Evolutionary conservation across 2,888 invertebrate genomes (phyloP), one percentile per base, ranked within the genome.

Genomic region (Dilophus febrilis): DNA sequence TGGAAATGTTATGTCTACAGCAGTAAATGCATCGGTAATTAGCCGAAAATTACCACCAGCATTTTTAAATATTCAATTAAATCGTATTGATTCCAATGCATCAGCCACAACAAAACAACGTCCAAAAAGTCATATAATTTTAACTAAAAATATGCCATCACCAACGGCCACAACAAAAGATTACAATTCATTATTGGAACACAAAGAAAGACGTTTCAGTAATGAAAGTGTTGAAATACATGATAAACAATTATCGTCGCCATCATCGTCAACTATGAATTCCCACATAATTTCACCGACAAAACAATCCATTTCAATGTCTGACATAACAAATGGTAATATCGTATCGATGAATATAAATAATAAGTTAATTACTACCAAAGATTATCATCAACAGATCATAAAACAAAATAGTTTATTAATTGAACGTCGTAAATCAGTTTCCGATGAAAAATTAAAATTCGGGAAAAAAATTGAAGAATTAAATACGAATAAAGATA

Each of bases 41-140:
- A 33, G 62, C 71, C 37, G 71, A 6, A 22, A 8, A 6, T 22
- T 22, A 22, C 22, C 22, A 22, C 8, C 22, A 22, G 22, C 22
- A 54, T 78, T 79, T 53, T 59, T 79, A 45, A 74, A 75, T 51
- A 74, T 77, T 41, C 78, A 80, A 55, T 52, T 80, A 35, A 77
- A 79, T 53, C 74, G 74, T 53, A 75, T 80, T 6, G 79, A 80
- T 49, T 62, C 66, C 10, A 28, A n/a, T 7, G n/a, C 10, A 4
- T 8, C 16, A 12, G n/a, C n/a, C n/a, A n/a, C n/a, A n/a, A n/a
- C n/a, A n/a, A n/a, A n/a, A n/a, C 70, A 71, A 48, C 63, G 65
- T 2, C 69, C 74, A 0, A 53, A 67, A 10, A 71, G 70, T 27
- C 74, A 77, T 51, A 66, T 79, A 27, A 74, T 79, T 38, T 60